phyloP scores from a whole-genome alignment of 2,797 vertebrate genomes.

The Rhincodon typus region DNA sequence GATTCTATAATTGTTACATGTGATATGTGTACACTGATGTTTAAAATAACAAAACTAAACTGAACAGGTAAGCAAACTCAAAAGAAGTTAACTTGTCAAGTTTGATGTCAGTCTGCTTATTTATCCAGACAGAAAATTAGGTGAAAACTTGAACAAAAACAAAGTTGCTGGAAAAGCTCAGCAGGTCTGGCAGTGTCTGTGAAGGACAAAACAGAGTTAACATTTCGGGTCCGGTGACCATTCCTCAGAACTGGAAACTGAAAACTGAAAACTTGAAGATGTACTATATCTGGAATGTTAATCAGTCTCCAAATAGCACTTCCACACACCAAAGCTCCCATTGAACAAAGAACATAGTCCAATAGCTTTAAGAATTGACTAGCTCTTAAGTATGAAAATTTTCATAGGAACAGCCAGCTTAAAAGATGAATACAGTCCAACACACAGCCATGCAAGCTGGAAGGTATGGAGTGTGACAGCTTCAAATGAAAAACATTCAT shows the following conservation, averaged over 20 bases:
- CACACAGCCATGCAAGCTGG: background rate
- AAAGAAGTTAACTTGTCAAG: background rate
- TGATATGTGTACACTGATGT: background rate
- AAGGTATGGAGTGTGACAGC: background rate
- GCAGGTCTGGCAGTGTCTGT: no score
- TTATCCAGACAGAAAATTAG: background rate
- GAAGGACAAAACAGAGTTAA: no score
- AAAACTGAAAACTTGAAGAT: no score
- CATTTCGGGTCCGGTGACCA: no score
- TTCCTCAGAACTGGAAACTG: no score
- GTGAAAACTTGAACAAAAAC: background rate
- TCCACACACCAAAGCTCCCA: background rate
- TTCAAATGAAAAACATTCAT: background rate
- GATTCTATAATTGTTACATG: background rate
- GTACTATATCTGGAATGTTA: no score
- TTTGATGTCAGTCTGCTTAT: background rate
- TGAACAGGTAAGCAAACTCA: background rate
- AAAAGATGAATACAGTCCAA: background rate
- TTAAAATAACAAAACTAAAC: background rate
- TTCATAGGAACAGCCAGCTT: background rate
- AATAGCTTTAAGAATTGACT: background rate
- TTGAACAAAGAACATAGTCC: background rate
- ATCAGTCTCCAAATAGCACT: background rate
- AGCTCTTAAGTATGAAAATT: background rate
- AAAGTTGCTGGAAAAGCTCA: no score